These are phyloP conservation scores for Doryteuthis pealeii DNA, from an alignment of 1,140 invertebrate genomes.

Conservation along the genomic window DNA sequence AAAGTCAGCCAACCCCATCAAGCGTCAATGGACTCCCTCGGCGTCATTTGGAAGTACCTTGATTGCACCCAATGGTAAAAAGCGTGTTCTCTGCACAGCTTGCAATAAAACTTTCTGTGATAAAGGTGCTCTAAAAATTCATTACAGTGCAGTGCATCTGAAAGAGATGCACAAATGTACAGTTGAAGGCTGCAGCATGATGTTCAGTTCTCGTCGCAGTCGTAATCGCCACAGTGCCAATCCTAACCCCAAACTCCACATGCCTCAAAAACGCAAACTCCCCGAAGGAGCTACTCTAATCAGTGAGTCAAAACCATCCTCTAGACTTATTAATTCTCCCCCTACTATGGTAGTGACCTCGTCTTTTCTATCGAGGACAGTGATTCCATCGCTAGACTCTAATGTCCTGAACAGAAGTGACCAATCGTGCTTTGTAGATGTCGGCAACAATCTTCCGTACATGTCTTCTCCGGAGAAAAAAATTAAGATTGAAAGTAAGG, in stretches of 20 bases:
- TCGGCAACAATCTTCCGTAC: constrained; percentile 46
- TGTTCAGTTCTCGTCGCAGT: constrained; percentile 95
- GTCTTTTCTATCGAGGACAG: constrained; percentile 24
- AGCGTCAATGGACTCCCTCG: constrained; percentile 85
- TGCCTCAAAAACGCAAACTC: constrained; percentile 69
- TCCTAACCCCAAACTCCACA: constrained; percentile 97
- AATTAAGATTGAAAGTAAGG: constrained; percentile 38
- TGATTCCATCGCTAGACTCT: constrained; percentile 28
- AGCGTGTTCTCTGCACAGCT: constrained; percentile 96
- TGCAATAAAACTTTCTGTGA: constrained; percentile 99
- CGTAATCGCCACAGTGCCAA: constrained; percentile 96
- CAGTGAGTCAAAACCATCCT: constrained; percentile 32
- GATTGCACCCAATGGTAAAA: constrained; percentile 64
- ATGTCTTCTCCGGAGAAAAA: constrained; percentile 48
- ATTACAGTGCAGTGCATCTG: constrained; percentile 97
- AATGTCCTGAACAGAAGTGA: constrained; percentile 30
- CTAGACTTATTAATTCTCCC: constrained; percentile 26
- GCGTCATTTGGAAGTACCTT: constrained; percentile 54
- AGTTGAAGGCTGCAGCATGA: constrained; percentile 98
- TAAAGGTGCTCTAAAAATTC: constrained; percentile 96
- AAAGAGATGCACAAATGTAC: constrained; percentile 99
- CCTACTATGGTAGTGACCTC: constrained; percentile 45
- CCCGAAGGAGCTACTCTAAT: constrained; percentile 43
- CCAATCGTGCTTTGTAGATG: constrained; percentile 45
- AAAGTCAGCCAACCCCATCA: constrained; percentile 84